phyloP scores from a whole-genome alignment of 2,888 invertebrate genomes.

The Philopedon plagiatum region DNA sequence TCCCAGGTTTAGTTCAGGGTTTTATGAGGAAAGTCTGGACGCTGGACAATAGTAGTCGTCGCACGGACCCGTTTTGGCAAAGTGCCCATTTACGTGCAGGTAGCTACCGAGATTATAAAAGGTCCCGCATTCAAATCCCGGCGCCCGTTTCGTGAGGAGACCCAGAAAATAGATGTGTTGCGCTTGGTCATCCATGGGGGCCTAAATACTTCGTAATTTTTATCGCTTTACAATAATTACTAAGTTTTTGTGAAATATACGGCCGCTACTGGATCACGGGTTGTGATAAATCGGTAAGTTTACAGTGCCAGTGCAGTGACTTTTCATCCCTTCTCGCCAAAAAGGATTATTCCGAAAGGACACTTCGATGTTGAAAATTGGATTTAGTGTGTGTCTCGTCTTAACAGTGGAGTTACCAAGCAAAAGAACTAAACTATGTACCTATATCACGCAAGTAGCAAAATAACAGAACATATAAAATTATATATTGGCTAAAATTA shows the following conservation, averaged over 20 bases:
- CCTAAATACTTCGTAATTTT: slow-evolving; percentile 60
- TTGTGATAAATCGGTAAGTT: slow-evolving; percentile 67
- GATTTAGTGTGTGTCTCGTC: slow-evolving; percentile 32
- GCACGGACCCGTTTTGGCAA: slow-evolving; percentile 60
- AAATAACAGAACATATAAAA: neutral
- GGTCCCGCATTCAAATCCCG: slow-evolving; percentile 69
- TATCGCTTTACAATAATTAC: slow-evolving; percentile 53
- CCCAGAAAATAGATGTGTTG: slow-evolving; percentile 51
- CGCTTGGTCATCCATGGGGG: slow-evolving; percentile 63
- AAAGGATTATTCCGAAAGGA: slow-evolving; percentile 27
- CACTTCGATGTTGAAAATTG: slow-evolving; percentile 19
- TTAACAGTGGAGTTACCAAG: slow-evolving; percentile 25
- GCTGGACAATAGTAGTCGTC: slow-evolving; percentile 22
- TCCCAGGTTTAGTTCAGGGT: slow-evolving; percentile 10
- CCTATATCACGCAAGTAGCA: slow-evolving; percentile 29
- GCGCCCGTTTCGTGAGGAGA: slow-evolving; percentile 74
- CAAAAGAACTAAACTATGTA: too few relatives aligned
- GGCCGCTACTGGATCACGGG: slow-evolving; percentile 63
- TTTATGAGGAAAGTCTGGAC: slow-evolving; percentile 15
- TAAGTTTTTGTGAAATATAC: slow-evolving; percentile 59
- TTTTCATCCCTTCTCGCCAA: slow-evolving; percentile 29
- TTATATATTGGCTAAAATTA: too few relatives aligned
- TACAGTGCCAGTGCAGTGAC: slow-evolving; percentile 58
- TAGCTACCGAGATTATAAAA: slow-evolving; percentile 75
- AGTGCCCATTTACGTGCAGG: slow-evolving; percentile 67